phyloP scores from a whole-genome alignment of 2,113 vertebrate genomes.

The Acrocephalus kingi region DNA sequence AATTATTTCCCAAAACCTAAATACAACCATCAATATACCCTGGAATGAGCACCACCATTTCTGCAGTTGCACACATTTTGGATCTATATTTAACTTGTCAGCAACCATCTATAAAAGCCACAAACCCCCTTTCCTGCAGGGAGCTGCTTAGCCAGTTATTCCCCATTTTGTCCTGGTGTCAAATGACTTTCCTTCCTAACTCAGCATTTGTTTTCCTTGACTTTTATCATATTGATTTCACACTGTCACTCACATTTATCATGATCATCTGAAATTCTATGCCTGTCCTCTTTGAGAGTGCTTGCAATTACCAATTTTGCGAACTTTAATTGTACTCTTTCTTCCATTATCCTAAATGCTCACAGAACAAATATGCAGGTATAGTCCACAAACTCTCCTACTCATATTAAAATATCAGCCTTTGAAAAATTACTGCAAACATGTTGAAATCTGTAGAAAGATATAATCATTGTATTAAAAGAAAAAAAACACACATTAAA shows the following conservation, averaged over 20 bases:
- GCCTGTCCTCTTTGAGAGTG: background rate
- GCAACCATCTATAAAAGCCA: background rate
- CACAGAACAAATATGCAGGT: background rate
- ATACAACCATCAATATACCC: background rate
- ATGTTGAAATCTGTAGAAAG: background rate
- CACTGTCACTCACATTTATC: background rate
- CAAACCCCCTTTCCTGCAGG: background rate
- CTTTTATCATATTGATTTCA: slow-evolving; percentile 29
- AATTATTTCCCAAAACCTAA: slow-evolving; percentile 9
- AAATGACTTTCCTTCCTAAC: background rate
- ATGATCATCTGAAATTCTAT: background rate
- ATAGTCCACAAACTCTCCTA: background rate
- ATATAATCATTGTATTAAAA: background rate
- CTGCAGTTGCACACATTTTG: background rate
- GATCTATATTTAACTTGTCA: slow-evolving; percentile 20
- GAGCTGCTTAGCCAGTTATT: background rate
- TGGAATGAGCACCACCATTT: background rate
- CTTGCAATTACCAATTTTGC: background rate
- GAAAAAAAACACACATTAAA: background rate
- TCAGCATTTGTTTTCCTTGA: background rate
- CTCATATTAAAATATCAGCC: background rate
- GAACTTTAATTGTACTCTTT: background rate
- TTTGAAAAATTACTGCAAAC: background rate
- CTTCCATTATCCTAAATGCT: background rate
- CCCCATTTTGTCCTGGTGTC: background rate